Percentiles rank a stretch among this genome's conserved stretches.
Evolutionary conservation across 2,888 invertebrate species (phyloP).

Genomic region (Plagodis pulveraria): DNA sequence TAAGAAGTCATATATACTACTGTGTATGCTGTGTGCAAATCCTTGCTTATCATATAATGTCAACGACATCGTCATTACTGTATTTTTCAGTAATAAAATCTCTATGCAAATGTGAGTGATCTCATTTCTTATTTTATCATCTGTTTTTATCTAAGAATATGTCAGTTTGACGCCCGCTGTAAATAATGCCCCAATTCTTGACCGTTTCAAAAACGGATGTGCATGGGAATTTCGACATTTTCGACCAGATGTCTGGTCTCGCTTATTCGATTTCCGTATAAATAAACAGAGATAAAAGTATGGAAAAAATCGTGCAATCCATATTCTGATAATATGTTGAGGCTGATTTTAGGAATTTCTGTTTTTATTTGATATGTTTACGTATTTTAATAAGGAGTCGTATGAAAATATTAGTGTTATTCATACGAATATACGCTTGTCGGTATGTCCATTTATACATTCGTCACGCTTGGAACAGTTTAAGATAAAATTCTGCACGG

Average conservation of each 20-base stretch:
- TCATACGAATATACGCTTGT: too few species aligned
- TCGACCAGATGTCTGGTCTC: conserved; percentile 25
- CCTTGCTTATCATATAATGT: too few species aligned
- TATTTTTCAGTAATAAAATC: conserved; percentile 14
- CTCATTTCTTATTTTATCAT: conserved; percentile 25
- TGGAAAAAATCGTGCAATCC: background rate
- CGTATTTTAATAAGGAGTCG: too few species aligned
- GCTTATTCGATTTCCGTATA: conserved; percentile 19
- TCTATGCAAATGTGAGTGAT: conserved; percentile 20
- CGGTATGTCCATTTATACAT: too few species aligned
- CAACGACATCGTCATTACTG: background rate
- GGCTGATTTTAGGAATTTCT: background rate
- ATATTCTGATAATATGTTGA: background rate
- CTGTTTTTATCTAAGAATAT: conserved; percentile 9
- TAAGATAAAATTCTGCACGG: too few species aligned
- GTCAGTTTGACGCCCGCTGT: conserved; percentile 4
- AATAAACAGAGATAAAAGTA: conserved; percentile 12
- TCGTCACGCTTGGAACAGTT: too few species aligned
- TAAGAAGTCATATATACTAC: too few species aligned
- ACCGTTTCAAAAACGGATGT: conserved; percentile 18
- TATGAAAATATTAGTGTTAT: too few species aligned
- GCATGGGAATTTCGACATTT: conserved; percentile 21
- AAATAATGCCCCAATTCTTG: conserved; percentile 18
- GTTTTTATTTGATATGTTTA: background rate
- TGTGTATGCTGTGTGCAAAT: too few species aligned